Conservation (phyloP, 2,113 vertebrate genomes). For the Urocynchramus pylzowi region DNA sequence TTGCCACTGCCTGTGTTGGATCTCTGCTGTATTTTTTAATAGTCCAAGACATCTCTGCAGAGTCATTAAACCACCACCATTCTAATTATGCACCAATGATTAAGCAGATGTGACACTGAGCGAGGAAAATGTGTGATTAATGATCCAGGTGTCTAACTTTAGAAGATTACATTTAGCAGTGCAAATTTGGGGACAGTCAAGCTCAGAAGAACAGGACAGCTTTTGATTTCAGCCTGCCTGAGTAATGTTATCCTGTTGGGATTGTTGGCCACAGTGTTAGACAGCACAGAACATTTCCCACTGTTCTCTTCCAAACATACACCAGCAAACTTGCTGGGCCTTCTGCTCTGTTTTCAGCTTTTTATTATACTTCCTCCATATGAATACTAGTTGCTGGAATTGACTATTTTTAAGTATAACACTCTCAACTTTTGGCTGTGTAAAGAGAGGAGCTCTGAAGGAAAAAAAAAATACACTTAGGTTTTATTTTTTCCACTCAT, state of each 20-base stretch:
- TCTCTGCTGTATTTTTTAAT: not conserved
- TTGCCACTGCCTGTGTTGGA: not conserved
- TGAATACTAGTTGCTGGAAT: not conserved
- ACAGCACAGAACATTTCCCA: not conserved
- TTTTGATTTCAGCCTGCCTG: not conserved
- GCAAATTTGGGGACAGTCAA: not conserved
- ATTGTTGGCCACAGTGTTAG: not conserved
- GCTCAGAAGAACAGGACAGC: not conserved
- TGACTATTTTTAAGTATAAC: not conserved
- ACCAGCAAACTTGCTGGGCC: not conserved
- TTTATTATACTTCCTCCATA: not conserved
- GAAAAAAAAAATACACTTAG: not conserved
- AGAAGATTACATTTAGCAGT: not conserved
- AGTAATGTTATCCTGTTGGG: not conserved
- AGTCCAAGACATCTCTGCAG: conserved; percentile 9
- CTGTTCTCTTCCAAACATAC: not conserved
- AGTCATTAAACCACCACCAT: conserved; percentile 15
- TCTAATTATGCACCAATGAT: conserved; percentile 38
- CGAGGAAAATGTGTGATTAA: conserved; percentile 17
- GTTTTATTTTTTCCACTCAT: not conserved
- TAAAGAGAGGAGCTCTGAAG: not conserved
- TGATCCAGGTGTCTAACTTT: conserved; percentile 19
- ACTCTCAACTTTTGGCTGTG: not conserved
- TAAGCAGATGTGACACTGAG: conserved; percentile 16
- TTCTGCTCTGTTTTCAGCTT: not conserved